Conservation (phyloP, 2,113 vertebrate species). For the Heliornis fulica region DNA sequence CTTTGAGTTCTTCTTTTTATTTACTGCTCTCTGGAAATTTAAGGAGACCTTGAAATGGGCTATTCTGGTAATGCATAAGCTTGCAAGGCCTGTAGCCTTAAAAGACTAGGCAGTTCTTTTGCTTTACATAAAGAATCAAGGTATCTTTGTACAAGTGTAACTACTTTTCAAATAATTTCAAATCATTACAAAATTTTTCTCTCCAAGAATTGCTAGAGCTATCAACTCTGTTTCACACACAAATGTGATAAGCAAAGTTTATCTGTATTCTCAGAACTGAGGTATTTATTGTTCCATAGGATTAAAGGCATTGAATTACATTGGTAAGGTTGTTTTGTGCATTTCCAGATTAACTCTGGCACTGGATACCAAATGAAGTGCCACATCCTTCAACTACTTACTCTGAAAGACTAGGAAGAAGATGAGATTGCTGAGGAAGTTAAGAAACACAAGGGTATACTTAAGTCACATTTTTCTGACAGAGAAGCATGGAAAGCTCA, state of each 20-base stretch:
- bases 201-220: constrained; percentile 12
- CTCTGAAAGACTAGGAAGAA: background rate
- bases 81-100: background rate
- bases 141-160: background rate
- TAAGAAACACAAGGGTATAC: background rate
- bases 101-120: constrained; percentile 27
- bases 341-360: background rate
- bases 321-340: background rate
- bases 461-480: background rate
- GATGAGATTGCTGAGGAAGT: background rate
- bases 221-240: constrained; percentile 15
- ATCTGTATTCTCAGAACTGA: constrained; percentile 5
- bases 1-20: background rate
- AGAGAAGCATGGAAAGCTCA: background rate
- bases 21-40: background rate
- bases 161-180: background rate
- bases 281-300: constrained; percentile 42
- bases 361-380: background rate
- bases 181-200: constrained; percentile 5
- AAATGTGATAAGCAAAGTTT: constrained; percentile 8
- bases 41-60: background rate
- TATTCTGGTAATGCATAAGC: constrained; percentile 5
- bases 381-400: background rate
- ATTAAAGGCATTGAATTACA: background rate
- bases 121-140: constrained; percentile 46